Evolutionary conservation across 2,113 vertebrate species (phyloP), one percentile per base, ranked within the genome.

Genomic region (Herpetotheres cachinnans): DNA sequence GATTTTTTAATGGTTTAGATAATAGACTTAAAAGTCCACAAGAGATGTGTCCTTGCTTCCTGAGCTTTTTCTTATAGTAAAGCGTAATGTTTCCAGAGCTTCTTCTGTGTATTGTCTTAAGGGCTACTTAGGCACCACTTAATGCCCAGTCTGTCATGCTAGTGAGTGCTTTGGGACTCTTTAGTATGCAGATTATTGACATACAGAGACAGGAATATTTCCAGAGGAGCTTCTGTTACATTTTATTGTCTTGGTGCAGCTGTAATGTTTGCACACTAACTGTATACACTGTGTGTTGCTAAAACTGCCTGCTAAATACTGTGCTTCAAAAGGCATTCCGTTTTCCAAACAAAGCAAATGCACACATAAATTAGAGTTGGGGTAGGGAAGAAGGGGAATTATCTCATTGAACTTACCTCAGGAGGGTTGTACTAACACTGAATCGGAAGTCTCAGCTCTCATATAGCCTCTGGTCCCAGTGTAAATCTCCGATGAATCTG

Each of bases 111-210:
- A 52, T 69, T 73, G 55, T 89, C 40, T 94, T 82, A 84, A 86
- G 58, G 76, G 70, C 76, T 94, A 54, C 56, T 89, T 95, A 89
- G 54, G 29, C 47, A 90, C 69, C 22, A 69, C 27, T 86, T 94
- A 93, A 72, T 86, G 70, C 52, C n/a, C 66, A 71, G 73, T 72
- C 77, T 86, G 13, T 97, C 86, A 50, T 26, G 16, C 30, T 93
- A 81, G 70, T 29, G 63, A 83, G 69, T 55, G 80, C 77, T 95
- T 78, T 91, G 89, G 91, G 85, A 71, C 59, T 72, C 86, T 81
- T 97, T 92, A 89, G 42, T 91, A 93, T 94, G 93, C 82, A 96
- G 71, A 96, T 97, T 95, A 88, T 83, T 95, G 93, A 93, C 72
- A 82, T 44, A 81, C 16, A 79, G 69, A 86, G 65, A 84, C n/a